These are phyloP conservation scores for Cynopterus sphinx DNA, from an alignment of 2,797 vertebrate species.

Conservation along the genomic window DNA sequence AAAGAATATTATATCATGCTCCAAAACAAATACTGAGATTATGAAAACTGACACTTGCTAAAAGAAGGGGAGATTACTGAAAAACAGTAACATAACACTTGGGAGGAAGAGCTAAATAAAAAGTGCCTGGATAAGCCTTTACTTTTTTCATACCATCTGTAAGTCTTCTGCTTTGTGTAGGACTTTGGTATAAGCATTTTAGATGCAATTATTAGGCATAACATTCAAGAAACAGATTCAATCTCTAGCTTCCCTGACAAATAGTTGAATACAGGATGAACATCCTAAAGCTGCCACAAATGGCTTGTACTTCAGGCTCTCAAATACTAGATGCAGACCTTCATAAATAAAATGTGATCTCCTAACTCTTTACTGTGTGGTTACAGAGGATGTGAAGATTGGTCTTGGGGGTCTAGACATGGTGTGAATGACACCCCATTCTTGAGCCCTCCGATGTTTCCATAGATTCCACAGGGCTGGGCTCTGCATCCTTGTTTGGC, in stretches of 20 bases:
- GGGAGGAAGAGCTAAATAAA: not conserved
- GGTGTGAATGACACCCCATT: constrained; percentile 43
- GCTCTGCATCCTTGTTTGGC: constrained; percentile 60
- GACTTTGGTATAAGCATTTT: constrained; percentile 61
- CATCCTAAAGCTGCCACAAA: constrained; percentile 31
- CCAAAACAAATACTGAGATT: not conserved
- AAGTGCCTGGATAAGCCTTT: constrained; percentile 51
- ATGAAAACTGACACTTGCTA: not conserved
- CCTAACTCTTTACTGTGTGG: constrained; percentile 24
- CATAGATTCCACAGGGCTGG: constrained; percentile 35
- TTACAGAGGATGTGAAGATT: not conserved
- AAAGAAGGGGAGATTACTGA: not conserved
- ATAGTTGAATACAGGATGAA: not conserved
- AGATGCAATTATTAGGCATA: constrained; percentile 69
- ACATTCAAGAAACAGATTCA: constrained; percentile 48
- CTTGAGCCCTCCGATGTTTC: constrained; percentile 36
- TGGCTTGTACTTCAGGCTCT: constrained; percentile 73
- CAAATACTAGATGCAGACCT: constrained; percentile 63
- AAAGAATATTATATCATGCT: not conserved
- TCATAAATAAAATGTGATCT: constrained; percentile 22
- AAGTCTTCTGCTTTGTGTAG: constrained; percentile 65
- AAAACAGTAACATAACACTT: not conserved
- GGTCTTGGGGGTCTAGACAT: not conserved
- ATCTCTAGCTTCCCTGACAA: constrained; percentile 35
- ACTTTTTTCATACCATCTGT: constrained; percentile 68